A percentile compares a stretch with the other conserved stretches of the same genome.
phyloP scores from a whole-genome alignment of 2,888 invertebrate species.

The Teinopalpus imperialis region DNA sequence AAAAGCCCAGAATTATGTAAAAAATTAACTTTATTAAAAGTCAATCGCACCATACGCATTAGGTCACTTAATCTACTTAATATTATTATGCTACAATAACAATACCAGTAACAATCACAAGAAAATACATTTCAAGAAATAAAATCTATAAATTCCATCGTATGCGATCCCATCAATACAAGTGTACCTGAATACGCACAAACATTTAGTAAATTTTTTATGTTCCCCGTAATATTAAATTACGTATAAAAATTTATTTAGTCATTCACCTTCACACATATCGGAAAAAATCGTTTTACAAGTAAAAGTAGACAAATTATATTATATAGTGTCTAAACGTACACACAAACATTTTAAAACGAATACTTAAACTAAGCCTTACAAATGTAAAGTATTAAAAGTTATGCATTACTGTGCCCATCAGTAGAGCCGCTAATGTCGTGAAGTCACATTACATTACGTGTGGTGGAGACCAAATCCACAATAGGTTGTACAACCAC shows the following conservation, averaged over 20 bases:
- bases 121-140: conserved; percentile 22
- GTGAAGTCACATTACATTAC: conserved; percentile 59
- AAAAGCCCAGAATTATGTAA: no score
- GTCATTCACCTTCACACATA: conserved; percentile 17
- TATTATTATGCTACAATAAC: conserved; percentile 69
- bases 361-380: conserved; percentile 3
- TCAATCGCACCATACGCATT: conserved; percentile 52
- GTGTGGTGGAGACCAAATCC: conserved; percentile 57
- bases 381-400: conserved; percentile 1
- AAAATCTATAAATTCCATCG: conserved; percentile 17
- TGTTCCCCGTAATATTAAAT: conserved; percentile 34
- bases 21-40: conserved; percentile 35
- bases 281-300: conserved; percentile 5
- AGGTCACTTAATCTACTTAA: conserved; percentile 55
- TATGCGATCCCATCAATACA: conserved; percentile 11
- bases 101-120: conserved; percentile 49
- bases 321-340: conserved; percentile 16
- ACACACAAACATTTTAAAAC: conserved; percentile 3
- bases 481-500: conserved; percentile 61
- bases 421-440: conserved; percentile 45
- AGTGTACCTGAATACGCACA: conserved; percentile 37
- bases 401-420: conserved; percentile 56
- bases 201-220: conserved; percentile 24
- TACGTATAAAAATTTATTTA: conserved; percentile 58
- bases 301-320: background rate